phyloP scores from a whole-genome alignment of 2,113 vertebrate species.

The Aepyceros melampus region DNA sequence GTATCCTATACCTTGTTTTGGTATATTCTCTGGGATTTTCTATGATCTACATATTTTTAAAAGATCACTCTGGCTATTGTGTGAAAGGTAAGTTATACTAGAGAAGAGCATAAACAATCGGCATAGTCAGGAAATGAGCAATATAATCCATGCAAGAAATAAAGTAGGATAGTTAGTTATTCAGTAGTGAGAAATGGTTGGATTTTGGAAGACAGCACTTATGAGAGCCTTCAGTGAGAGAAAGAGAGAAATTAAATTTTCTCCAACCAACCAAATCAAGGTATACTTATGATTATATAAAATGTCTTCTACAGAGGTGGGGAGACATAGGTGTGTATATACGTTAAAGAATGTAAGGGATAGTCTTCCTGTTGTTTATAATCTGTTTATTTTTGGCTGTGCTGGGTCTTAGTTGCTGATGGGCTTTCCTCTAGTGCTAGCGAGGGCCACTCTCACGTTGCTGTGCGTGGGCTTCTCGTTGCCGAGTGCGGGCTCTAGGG shows the following conservation, averaged over 20 bases:
- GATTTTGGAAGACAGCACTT: not conserved
- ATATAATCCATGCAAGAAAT: not conserved
- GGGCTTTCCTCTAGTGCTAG: not conserved
- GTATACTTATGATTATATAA: not conserved
- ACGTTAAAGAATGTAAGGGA: not conserved
- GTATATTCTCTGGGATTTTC: not conserved
- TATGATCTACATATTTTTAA: not conserved
- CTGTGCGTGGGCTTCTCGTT: not conserved
- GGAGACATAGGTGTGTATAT: not conserved
- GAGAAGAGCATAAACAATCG: not conserved
- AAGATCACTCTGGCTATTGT: not conserved
- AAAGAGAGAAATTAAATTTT: not conserved
- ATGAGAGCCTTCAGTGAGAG: not conserved
- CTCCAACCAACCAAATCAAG: not conserved
- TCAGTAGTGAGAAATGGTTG: not conserved
- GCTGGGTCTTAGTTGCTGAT: not conserved
- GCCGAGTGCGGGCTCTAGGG: not conserved
- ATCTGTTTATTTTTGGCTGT: not conserved
- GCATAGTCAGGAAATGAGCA: not conserved
- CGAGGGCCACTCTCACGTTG: not conserved
- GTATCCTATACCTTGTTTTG: not conserved
- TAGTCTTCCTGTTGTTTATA: not conserved
- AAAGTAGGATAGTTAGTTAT: not conserved
- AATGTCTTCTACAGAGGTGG: not conserved
- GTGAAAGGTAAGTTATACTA: not conserved